Evolutionary conservation across 2,797 vertebrate genomes (phyloP), one percentile per base, ranked within the genome.

Genomic region (Eremophila alpestris): DNA sequence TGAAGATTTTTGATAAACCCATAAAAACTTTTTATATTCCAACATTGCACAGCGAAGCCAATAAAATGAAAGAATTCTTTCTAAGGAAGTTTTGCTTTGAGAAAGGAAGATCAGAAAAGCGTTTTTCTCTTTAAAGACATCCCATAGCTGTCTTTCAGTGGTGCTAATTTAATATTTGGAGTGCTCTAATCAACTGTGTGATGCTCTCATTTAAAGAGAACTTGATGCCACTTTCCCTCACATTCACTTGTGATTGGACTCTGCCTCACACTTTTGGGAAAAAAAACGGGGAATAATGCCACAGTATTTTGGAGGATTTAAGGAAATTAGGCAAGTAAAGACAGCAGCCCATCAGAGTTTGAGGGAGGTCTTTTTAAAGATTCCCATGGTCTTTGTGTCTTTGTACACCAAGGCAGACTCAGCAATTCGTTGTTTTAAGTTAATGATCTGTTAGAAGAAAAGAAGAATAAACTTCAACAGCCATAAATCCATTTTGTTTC

Each of bases 371-470:
- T 86, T 89, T 94, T 85, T 24, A 38, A 58, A 58, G 64, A 75
- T 77, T 85, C 84, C 58, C 73, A 19, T 46, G 29, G 23, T 32
- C 19, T 85, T 81, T 45, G 20, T 65, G 51, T 45, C 32, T 68
- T 32, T 64, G 34, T 56, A 77, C 68, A 80, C 46, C 30, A 74
- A 87, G 62, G 23, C 43, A 83, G 64, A 62, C 14, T 65, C 36
- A 75, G 78, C 87, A 90, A 87, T 83, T 46, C 34, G n/a, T 67
- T 89, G 24, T 36, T 81, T 8, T 58, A 64, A 90, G 41, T 46
- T 90, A 93, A 80, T 58, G 59, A 71, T 55, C n/a, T 87, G 67
- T 67, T 78, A 83, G 85, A 85, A 89, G 34, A 45, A 73, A 94
- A 62, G 59, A 90, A 48, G n/a, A 78, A 59, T 30, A 81, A 91